Conservation (phyloP, 2,888 invertebrate genomes). For the Adelphocoris suturalis region DNA sequence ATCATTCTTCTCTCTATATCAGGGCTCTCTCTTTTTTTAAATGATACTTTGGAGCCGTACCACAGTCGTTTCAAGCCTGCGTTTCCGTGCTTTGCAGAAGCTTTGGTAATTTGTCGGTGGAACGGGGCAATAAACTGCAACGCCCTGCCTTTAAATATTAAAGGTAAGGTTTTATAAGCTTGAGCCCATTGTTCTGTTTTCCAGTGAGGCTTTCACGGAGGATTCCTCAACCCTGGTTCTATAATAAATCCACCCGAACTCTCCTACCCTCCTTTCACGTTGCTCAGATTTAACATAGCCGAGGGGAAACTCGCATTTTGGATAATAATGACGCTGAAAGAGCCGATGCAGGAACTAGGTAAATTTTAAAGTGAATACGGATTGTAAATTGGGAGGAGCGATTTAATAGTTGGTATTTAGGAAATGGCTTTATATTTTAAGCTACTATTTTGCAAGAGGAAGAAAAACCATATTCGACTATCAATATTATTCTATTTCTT, state of each 20-base stretch:
- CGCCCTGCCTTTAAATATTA: conserved; percentile 17
- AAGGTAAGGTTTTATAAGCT: conserved; percentile 28
- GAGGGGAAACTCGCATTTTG: neutral
- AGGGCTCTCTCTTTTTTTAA: neutral
- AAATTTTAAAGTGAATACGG: neutral
- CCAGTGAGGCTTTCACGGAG: neutral
- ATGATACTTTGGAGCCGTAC: neutral
- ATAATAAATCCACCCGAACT: conserved; percentile 10
- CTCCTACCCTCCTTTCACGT: neutral
- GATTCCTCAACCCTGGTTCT: neutral
- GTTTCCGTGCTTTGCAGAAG: neutral
- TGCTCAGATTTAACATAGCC: neutral
- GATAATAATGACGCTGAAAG: conserved; percentile 9
- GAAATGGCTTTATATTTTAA: too few relatives aligned
- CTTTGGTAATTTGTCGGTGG: conserved; percentile 41
- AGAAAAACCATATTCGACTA: too few relatives aligned
- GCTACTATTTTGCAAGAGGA: too few relatives aligned
- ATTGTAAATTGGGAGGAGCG: neutral
- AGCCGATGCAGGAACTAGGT: neutral
- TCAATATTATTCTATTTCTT: too few relatives aligned
- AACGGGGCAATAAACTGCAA: conserved; percentile 16
- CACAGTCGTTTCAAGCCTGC: neutral
- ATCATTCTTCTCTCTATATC: neutral
- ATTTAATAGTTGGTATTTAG: too few relatives aligned
- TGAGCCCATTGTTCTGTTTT: conserved; percentile 1